Conservation (phyloP, 1,140 invertebrate species). For the Bombus waltoni region DNA sequence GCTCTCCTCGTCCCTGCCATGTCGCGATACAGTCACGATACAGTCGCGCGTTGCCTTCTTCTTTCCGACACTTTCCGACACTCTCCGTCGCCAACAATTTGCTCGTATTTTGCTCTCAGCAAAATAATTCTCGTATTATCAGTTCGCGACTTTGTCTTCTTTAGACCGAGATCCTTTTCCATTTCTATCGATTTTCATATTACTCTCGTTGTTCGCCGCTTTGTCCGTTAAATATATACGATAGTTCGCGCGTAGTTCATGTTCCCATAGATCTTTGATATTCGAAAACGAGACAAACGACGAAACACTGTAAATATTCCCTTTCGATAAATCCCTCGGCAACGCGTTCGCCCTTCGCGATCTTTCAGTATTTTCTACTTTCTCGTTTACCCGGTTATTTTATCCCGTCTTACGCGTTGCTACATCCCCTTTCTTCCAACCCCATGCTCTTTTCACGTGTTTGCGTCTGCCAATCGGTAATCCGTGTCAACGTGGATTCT, state of each 20-base stretch:
- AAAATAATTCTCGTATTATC: not conserved
- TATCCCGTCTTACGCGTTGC: conserved; percentile 6
- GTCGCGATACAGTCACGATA: not conserved
- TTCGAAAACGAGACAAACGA: not conserved
- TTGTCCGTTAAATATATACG: too few relatives aligned
- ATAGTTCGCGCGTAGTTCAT: too few relatives aligned
- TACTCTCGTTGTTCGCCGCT: too few relatives aligned
- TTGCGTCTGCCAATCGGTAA: conserved; percentile 12
- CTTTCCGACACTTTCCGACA: not conserved
- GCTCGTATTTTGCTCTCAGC: too few relatives aligned
- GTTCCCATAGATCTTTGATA: too few relatives aligned
- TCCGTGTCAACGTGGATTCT: conserved; percentile 21
- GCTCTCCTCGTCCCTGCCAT: not conserved
- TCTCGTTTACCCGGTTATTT: conserved; percentile 14
- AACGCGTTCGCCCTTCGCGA: not conserved
- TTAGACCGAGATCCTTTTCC: not conserved
- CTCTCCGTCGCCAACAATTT: too few relatives aligned
- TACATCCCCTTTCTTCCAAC: not conserved
- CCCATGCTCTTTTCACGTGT: not conserved
- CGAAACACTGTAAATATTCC: not conserved
- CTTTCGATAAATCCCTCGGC: not conserved
- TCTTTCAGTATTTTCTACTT: conserved; percentile 9
- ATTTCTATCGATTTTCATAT: not conserved
- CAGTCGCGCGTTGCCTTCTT: not conserved
- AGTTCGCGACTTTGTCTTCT: accelerated